Evolutionary conservation across 2,797 vertebrate genomes (phyloP).

Genomic region (Sebastes itinus): DNA sequence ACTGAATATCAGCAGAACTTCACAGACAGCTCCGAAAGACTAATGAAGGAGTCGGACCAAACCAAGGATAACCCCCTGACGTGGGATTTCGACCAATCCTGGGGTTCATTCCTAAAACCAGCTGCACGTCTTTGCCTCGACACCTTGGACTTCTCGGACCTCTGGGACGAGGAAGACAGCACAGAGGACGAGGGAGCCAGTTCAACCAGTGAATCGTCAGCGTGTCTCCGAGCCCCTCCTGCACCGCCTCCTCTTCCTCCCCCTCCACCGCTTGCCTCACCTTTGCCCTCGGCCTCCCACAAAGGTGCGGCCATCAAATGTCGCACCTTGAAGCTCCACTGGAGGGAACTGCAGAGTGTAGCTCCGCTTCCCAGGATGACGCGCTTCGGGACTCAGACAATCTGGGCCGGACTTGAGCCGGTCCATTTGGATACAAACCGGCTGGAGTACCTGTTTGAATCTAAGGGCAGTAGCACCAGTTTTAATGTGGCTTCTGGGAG

Average conservation of each 20-base stretch:
- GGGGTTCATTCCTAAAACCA: slow-evolving; percentile 55
- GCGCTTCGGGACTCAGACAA: slow-evolving; percentile 81
- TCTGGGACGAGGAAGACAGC: slow-evolving; percentile 83
- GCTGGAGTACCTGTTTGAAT: slow-evolving; percentile 80
- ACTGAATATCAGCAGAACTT: background rate
- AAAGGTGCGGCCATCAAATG: slow-evolving; percentile 24
- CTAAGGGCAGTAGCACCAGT: slow-evolving; percentile 55
- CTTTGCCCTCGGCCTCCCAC: slow-evolving; percentile 6
- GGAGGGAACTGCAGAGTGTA: slow-evolving; percentile 78
- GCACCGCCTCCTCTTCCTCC: slow-evolving; percentile 53
- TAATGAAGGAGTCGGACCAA: slow-evolving; percentile 75
- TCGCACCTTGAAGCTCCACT: slow-evolving; percentile 82
- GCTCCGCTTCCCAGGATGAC: slow-evolving; percentile 77
- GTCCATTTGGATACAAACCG: slow-evolving; percentile 77
- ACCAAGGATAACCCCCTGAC: slow-evolving; percentile 44
- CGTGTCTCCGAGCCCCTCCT: slow-evolving; percentile 2
- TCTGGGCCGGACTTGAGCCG: slow-evolving; percentile 81
- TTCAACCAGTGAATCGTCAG: background rate
- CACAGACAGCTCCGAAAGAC: background rate
- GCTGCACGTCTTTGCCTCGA: slow-evolving; percentile 74
- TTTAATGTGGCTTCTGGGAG: slow-evolving; percentile 44
- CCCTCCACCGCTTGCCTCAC: slow-evolving; percentile 25
- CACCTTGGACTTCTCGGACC: slow-evolving; percentile 83
- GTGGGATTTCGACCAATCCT: slow-evolving; percentile 65
- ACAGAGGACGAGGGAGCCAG: slow-evolving; percentile 62